Base-by-base conservation (phyloP, 2,888 invertebrate species). In the Drosophila koepferae region DNA sequence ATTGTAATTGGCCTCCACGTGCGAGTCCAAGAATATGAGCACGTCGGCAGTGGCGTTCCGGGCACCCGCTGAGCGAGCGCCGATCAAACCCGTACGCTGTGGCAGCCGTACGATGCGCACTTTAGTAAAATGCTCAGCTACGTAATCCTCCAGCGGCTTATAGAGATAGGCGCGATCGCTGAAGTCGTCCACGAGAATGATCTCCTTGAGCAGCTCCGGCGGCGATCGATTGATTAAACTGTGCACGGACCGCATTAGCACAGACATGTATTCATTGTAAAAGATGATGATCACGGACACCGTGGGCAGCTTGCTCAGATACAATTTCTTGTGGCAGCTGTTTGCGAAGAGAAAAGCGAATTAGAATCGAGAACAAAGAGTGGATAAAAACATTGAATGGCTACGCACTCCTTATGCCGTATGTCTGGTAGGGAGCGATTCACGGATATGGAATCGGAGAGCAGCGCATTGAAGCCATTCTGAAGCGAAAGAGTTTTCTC, bases 391-490 rank as follows among this genome's bases (percentile, higher is more conserved):
- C 6, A 34, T 38, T 31, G 2, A 31, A 12, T 49, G 3, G 14
- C 0, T 18, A 80, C 92, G 91, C 89, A 94, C 93, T 94, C 95
- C n/a, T 93, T 91, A 91, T 97, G 95, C 36, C 97, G 93, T 66
- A 97, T 97, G 91, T 97, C 97, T 0, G 96, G 96, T 48, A 97
- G 72, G 0, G 99, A 96, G 59, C 99, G 95, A 92, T 98, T 97
- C 20, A 99, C 89, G 0, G 98, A 95, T 82, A 99, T 99, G 87
- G 95, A 95, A 93, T 99, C 99, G 92, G 98, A 98, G 23, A 97
- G 95, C 1, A 97, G 95, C 0, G 97, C 99, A 93, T 99, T 99
- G 92, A 99, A 99, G 1, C 99, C 99, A 92, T 99, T 99, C 18
- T 96, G 97, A 86, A 96, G 94, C 91, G 97, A 99, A 41, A 98